Conservation (phyloP, 2,113 vertebrate genomes). For the Quiscalus mexicanus region DNA sequence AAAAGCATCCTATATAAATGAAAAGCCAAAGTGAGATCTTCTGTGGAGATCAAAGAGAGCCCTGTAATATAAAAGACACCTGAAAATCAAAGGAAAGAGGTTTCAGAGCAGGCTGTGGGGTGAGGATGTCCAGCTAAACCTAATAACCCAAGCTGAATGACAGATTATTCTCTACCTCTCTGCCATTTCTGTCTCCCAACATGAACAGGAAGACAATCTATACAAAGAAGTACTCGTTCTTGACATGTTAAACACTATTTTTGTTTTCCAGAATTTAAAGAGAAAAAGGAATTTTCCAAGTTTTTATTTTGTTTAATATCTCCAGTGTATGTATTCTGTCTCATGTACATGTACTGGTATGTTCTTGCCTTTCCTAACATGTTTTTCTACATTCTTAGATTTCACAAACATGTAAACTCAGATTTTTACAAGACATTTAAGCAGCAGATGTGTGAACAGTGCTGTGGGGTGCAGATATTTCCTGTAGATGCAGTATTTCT, state of each 20-base stretch:
- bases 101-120: neutral
- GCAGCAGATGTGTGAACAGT: neutral
- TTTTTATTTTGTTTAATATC: neutral
- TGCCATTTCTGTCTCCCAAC: neutral
- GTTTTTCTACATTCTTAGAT: neutral
- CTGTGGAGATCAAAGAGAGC: neutral
- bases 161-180: neutral
- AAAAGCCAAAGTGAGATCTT: neutral
- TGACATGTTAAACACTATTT: neutral
- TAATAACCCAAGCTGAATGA: accelerated
- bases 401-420: neutral
- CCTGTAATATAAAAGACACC: neutral
- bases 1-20: neutral
- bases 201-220: neutral
- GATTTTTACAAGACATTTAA: neutral
- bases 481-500: neutral
- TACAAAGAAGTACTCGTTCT: neutral
- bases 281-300: neutral
- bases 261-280: neutral
- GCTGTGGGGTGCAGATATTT: neutral
- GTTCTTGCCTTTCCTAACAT: neutral
- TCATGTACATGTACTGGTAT: neutral
- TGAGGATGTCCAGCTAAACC: neutral
- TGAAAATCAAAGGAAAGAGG: neutral
- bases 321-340: neutral